Evolutionary conservation across 2,113 vertebrate genomes (phyloP).

Genomic region (Ciconia stormi): DNA sequence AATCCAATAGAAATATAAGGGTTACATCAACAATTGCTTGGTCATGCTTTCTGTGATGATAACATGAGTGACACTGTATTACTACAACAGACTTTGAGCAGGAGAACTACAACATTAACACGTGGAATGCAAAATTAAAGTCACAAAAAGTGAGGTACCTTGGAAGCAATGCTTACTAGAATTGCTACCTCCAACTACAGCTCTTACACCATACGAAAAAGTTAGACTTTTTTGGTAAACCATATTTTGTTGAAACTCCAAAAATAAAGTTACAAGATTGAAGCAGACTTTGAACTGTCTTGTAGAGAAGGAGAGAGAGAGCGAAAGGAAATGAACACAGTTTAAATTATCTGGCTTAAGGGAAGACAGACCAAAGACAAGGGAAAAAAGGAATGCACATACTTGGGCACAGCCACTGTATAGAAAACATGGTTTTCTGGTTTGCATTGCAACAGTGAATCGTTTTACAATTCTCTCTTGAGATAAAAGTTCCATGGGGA

Average conservation of each 20-base stretch:
- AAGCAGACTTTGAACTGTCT: background rate
- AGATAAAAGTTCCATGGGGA: constrained; percentile 59
- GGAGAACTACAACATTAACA: background rate
- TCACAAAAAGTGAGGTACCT: background rate
- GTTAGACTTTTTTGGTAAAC: background rate
- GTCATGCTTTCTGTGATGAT: background rate
- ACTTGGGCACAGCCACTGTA: background rate
- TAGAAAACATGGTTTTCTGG: background rate
- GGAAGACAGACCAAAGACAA: background rate
- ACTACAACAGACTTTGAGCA: background rate
- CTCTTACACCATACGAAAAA: background rate
- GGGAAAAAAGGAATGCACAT: background rate
- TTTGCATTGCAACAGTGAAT: background rate
- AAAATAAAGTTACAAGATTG: background rate
- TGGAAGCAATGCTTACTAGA: background rate
- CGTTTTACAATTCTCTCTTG: constrained; percentile 44
- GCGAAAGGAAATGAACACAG: background rate
- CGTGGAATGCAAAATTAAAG: background rate
- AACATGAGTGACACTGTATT: background rate
- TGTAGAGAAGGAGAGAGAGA: background rate
- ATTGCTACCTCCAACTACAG: background rate
- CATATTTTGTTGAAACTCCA: background rate
- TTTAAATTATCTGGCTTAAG: background rate
- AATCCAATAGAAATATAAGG: background rate
- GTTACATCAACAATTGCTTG: background rate